A percentile compares a stretch with the other conserved stretches of the same genome.
These are phyloP conservation scores for Amphibalanus amphitrite DNA, from an alignment of 1,140 invertebrate species.

Conservation along the genomic window DNA sequence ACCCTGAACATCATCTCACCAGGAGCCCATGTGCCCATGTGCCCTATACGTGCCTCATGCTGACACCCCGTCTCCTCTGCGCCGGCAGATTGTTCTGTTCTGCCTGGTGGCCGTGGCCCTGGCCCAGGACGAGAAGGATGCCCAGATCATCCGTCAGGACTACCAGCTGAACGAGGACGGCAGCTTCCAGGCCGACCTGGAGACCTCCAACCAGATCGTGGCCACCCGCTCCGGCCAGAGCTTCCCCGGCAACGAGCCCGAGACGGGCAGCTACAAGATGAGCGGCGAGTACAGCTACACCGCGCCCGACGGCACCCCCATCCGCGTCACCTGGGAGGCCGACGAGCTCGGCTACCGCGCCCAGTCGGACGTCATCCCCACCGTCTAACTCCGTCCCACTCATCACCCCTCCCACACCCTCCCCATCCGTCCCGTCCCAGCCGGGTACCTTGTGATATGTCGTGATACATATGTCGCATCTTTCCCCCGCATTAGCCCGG, in stretches of 20 bases:
- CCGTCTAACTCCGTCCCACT: background rate
- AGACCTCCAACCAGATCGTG: background rate
- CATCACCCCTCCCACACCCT: too few species aligned
- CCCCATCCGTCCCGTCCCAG: too few species aligned
- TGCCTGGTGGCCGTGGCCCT: background rate
- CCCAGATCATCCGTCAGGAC: background rate
- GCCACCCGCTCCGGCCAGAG: background rate
- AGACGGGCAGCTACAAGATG: slow-evolving; percentile 1
- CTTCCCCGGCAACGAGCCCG: background rate
- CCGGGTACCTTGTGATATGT: too few species aligned
- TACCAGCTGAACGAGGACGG: slow-evolving; percentile 1
- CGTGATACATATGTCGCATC: too few species aligned
- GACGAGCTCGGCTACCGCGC: background rate
- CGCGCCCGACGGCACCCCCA: background rate
- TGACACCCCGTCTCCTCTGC: background rate
- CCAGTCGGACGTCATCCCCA: background rate
- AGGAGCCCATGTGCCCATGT: too few species aligned
- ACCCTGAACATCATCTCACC: too few species aligned
- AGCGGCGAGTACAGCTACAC: background rate
- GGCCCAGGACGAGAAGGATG: background rate
- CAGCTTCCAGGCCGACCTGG: background rate
- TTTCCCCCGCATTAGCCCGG: too few species aligned
- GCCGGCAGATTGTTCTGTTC: background rate
- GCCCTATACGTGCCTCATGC: too few species aligned
- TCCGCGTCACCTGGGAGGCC: background rate